Conservation (phyloP, 2,797 vertebrate genomes). For the Gymnodraco acuticeps region DNA sequence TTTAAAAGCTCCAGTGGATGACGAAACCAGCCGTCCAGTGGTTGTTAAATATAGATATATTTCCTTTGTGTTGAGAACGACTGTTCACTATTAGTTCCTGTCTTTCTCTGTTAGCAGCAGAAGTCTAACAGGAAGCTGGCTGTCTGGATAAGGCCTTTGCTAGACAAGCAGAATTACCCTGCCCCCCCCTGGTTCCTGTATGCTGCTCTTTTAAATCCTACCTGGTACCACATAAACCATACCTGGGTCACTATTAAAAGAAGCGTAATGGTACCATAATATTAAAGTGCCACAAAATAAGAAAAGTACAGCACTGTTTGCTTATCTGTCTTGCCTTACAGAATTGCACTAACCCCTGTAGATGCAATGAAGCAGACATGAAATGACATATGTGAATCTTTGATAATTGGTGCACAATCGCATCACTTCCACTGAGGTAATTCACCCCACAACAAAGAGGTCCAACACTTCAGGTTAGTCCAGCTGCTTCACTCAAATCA, state of each 20-base stretch:
- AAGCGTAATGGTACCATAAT: not conserved
- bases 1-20: not conserved
- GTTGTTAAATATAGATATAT: not conserved
- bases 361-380: not conserved
- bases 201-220: not conserved
- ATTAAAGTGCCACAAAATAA: not conserved
- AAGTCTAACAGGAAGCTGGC: conserved; percentile 18
- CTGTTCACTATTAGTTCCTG: not conserved
- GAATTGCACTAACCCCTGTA: not conserved
- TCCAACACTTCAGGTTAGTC: not conserved
- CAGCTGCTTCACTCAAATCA: not conserved
- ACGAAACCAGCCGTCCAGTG: not conserved
- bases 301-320: not conserved
- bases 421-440: not conserved
- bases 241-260: not conserved
- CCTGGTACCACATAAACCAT: not conserved
- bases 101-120: conserved; percentile 2
- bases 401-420: not conserved
- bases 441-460: not conserved
- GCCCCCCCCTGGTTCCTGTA: not conserved
- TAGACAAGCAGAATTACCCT: conserved; percentile 12
- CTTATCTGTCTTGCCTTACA: not conserved
- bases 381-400: not conserved
- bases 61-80: not conserved
- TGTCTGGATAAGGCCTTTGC: conserved; percentile 1